Evolutionary conservation across 2,797 vertebrate genomes (phyloP).

Genomic region (Thaleichthys pacificus): DNA sequence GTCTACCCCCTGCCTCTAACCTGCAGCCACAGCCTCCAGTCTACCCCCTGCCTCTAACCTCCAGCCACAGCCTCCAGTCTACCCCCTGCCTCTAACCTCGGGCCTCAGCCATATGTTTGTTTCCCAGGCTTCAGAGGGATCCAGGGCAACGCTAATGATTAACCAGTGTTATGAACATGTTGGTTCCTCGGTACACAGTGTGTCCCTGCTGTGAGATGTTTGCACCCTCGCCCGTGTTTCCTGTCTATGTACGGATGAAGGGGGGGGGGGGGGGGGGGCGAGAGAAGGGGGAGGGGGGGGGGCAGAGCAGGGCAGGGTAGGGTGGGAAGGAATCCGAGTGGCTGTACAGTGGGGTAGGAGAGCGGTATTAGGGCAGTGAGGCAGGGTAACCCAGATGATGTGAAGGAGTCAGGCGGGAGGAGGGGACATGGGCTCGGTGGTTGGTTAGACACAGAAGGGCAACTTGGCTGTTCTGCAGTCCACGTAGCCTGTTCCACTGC

Average conservation of each 20-base stretch:
- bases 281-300: no score
- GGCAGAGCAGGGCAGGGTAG: background rate
- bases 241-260: background rate
- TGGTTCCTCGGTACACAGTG: constrained; percentile 23
- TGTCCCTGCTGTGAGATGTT: constrained; percentile 1
- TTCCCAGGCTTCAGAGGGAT: constrained; percentile 32
- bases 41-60: background rate
- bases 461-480: background rate
- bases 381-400: no score
- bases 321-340: background rate
- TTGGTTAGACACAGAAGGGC: no score
- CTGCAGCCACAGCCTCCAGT: no score
- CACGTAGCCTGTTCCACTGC: background rate
- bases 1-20: no score
- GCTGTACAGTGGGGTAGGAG: no score
- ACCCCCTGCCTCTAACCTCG: background rate
- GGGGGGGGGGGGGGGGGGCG: no score
- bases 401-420: no score
- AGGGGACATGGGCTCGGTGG: no score
- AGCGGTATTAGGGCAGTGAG: no score
- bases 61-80: background rate
- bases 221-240: background rate
- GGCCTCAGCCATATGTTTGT: constrained; percentile 26
- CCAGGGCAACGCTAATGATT: constrained; percentile 53
- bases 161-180: constrained; percentile 42